Evolutionary conservation across 2,797 vertebrate genomes (phyloP).

Genomic region (Rhinichthys osculus): DNA sequence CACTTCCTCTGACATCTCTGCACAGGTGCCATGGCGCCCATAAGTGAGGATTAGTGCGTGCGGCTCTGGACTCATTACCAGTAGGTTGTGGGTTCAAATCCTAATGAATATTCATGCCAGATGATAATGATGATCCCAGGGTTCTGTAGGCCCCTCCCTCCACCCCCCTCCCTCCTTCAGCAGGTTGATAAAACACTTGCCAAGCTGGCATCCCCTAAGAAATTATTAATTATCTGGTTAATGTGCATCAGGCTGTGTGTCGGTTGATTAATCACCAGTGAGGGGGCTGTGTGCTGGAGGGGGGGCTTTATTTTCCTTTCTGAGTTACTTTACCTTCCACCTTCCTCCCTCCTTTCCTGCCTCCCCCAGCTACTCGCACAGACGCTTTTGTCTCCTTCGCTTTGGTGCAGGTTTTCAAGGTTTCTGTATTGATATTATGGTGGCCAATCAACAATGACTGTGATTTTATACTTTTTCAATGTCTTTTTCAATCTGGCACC

Average conservation of each 20-base stretch:
- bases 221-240: constrained; percentile 99
- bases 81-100: constrained; percentile 65
- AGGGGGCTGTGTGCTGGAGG: constrained; percentile 82
- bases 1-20: constrained; percentile 37
- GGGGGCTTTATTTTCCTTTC: constrained; percentile 65
- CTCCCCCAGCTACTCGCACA: constrained; percentile 37
- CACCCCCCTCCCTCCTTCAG: constrained; percentile 64
- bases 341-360: constrained; percentile 43
- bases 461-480: constrained; percentile 13
- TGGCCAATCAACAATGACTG: constrained; percentile 1
- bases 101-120: constrained; percentile 65
- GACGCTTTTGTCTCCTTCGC: constrained; percentile 55
- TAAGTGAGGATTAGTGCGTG: constrained; percentile 57
- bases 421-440: constrained; percentile 35
- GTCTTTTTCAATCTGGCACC: neutral
- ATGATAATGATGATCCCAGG: constrained; percentile 65
- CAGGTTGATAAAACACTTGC: constrained; percentile 93
- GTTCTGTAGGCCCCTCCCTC: constrained; percentile 51
- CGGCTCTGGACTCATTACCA: constrained; percentile 61
- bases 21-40: constrained; percentile 38
- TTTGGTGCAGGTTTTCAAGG: constrained; percentile 29
- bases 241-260: constrained; percentile 94
- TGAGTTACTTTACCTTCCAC: constrained; percentile 47
- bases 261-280: constrained; percentile 95
- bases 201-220: constrained; percentile 89